Evolutionary conservation across 1,140 invertebrate species (phyloP).

Genomic region (Galendromus occidentalis): DNA sequence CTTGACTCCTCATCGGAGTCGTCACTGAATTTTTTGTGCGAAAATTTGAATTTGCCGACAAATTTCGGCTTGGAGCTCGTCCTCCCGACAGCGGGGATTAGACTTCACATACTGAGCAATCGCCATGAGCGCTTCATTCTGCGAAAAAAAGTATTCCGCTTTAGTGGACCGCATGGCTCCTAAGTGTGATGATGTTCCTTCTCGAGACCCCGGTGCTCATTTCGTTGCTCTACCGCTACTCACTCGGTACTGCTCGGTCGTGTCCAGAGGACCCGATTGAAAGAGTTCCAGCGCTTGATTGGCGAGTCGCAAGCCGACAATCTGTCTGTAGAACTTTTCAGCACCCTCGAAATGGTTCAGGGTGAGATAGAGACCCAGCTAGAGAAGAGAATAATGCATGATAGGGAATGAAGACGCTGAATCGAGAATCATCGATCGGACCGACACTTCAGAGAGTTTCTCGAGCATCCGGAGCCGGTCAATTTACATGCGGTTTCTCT

Average conservation of each 20-base stretch:
- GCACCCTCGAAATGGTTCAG: background rate
- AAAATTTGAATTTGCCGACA: background rate
- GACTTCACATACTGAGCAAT: background rate
- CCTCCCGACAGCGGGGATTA: constrained; percentile 3
- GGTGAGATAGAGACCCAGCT: background rate
- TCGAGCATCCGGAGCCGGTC: too few relatives aligned
- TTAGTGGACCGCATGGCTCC: too few relatives aligned
- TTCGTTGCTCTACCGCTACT: background rate
- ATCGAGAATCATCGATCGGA: too few relatives aligned
- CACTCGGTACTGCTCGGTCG: background rate
- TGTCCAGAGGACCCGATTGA: background rate
- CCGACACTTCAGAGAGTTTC: too few relatives aligned
- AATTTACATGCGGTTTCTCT: too few relatives aligned
- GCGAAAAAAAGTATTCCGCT: background rate
- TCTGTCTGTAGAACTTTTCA: background rate
- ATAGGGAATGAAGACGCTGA: too few relatives aligned
- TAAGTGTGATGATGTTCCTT: too few relatives aligned
- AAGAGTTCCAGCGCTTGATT: background rate
- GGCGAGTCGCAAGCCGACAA: background rate
- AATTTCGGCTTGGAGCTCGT: background rate
- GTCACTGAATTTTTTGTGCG: background rate
- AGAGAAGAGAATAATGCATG: background rate
- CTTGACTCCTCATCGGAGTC: too few relatives aligned
- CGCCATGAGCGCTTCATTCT: background rate
- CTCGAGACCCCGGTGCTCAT: too few relatives aligned